phyloP scores from a whole-genome alignment of 1,140 invertebrate species.

The Ceratosolen fusciceps region DNA sequence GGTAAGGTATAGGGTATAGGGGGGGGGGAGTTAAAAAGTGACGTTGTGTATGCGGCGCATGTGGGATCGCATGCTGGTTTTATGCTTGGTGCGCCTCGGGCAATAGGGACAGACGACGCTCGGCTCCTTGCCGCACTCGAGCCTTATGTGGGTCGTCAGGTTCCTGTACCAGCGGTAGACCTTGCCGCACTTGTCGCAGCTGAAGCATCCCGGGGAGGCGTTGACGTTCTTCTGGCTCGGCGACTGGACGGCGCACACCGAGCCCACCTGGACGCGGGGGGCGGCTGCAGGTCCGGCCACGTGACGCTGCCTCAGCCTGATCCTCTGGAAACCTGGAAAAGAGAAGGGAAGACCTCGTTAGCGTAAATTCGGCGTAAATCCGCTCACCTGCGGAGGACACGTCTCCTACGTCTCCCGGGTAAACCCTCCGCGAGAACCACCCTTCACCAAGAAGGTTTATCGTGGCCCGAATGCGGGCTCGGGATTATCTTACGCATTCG shows the following conservation, averaged over 20 bases:
- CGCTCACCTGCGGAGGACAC: background rate
- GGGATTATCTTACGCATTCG: too few species aligned
- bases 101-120: slow-evolving; percentile 73
- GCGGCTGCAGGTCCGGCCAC: too few species aligned
- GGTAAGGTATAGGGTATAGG: too few species aligned
- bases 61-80: slow-evolving; percentile 72
- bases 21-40: background rate
- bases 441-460: background rate
- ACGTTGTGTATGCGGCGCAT: slow-evolving; percentile 58
- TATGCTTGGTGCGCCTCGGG: slow-evolving; percentile 71
- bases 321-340: slow-evolving; percentile 20
- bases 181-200: slow-evolving; percentile 72
- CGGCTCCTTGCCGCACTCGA: slow-evolving; percentile 70
- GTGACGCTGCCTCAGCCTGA: background rate
- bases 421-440: background rate
- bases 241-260: background rate
- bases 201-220: slow-evolving; percentile 56
- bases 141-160: slow-evolving; percentile 67
- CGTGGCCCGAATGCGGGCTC: background rate
- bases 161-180: slow-evolving; percentile 71
- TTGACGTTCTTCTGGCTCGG: background rate
- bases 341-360: background rate
- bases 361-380: background rate
- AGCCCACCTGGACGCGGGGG: background rate
- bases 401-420: background rate